Conservation (phyloP, 2,888 invertebrate species). For the Ectemnius cavifrons region DNA sequence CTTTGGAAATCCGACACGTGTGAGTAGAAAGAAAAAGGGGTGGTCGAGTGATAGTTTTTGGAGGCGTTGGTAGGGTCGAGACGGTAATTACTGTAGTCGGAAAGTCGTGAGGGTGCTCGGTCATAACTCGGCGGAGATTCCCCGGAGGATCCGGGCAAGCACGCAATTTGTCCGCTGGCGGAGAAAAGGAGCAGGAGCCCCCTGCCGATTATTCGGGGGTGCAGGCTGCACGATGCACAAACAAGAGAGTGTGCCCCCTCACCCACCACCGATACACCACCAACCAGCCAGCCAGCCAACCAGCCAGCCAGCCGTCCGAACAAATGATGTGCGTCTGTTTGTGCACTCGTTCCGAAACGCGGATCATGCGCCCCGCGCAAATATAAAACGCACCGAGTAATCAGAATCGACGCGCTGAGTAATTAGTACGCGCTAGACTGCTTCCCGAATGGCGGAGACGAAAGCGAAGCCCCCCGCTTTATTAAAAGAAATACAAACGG, state of each 20-base stretch:
- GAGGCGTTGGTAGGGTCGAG: slow-evolving; percentile 57
- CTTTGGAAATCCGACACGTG: too few relatives aligned
- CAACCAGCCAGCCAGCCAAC: slow-evolving; percentile 64
- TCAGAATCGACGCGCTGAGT: neutral
- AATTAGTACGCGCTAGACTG: too few relatives aligned
- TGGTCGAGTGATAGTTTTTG: slow-evolving; percentile 56
- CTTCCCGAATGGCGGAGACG: neutral
- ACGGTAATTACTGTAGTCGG: slow-evolving; percentile 74
- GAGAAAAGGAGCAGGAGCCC: slow-evolving; percentile 63
- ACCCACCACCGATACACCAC: slow-evolving; percentile 18
- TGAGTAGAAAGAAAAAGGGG: neutral
- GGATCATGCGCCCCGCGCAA: slow-evolving; percentile 46
- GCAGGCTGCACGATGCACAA: slow-evolving; percentile 67
- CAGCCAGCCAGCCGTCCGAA: slow-evolving; percentile 59
- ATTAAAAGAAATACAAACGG: too few relatives aligned
- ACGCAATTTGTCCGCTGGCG: slow-evolving; percentile 72
- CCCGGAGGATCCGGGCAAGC: slow-evolving; percentile 59
- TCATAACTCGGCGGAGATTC: slow-evolving; percentile 72
- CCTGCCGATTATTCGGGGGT: slow-evolving; percentile 69
- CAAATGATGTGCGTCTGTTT: slow-evolving; percentile 67
- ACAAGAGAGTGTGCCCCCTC: slow-evolving; percentile 52
- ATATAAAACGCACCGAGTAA: slow-evolving; percentile 23
- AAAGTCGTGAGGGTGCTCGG: slow-evolving; percentile 70
- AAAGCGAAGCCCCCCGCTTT: neutral
- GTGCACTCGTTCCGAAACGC: slow-evolving; percentile 51